phyloP scores from a whole-genome alignment of 2,113 vertebrate genomes.

The Sisor rabdophorus region DNA sequence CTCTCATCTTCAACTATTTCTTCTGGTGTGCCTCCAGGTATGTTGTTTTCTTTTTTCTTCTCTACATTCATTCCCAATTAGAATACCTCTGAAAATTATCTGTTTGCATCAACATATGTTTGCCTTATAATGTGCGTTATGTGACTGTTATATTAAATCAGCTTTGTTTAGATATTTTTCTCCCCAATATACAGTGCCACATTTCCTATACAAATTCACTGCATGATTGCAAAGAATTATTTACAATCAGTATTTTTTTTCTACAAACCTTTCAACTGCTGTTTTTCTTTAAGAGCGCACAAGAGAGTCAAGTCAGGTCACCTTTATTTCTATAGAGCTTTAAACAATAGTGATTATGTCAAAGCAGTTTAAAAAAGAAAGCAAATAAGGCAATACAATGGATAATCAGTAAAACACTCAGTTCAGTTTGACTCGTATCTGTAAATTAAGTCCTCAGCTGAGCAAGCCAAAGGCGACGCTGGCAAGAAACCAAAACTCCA shows the following conservation, averaged over 20 bases:
- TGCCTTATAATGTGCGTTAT: conserved; percentile 10
- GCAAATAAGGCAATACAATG: no score
- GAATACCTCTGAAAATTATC: conserved; percentile 5
- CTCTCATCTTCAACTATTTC: conserved; percentile 85
- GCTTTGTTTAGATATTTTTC: conserved; percentile 7
- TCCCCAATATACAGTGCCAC: not conserved
- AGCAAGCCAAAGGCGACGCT: no score
- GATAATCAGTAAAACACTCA: no score
- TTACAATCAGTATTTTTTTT: conserved; percentile 19
- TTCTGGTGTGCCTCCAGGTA: conserved; percentile 94
- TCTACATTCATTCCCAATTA: not conserved
- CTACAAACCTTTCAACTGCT: not conserved
- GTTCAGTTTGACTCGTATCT: no score
- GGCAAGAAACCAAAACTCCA: no score
- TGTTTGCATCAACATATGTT: conserved; percentile 35
- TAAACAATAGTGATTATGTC: no score
- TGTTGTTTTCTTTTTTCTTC: conserved; percentile 32
- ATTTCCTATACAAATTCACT: not conserved
- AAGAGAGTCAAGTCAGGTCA: not conserved
- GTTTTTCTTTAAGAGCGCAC: not conserved
- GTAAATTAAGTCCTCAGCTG: no score
- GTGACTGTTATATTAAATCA: conserved; percentile 18
- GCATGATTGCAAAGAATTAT: conserved; percentile 9
- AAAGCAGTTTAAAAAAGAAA: no score
- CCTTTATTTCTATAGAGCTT: no score